Conservation (phyloP, 2,797 vertebrate species). For the Gymnodraco acuticeps region DNA sequence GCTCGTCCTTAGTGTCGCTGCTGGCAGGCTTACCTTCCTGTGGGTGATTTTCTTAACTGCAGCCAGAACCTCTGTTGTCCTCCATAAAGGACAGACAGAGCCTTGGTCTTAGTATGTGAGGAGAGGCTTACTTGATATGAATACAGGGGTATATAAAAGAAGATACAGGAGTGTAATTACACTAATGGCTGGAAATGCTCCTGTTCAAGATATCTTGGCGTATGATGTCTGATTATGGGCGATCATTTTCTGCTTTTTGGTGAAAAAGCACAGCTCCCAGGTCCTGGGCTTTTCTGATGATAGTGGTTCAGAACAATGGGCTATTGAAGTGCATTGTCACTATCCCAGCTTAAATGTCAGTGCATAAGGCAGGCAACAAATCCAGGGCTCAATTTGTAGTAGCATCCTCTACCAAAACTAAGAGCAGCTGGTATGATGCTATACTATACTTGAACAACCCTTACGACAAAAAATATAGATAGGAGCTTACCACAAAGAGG, state of each 20-base stretch:
- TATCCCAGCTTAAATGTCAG: constrained; percentile 75
- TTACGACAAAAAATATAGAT: constrained; percentile 4
- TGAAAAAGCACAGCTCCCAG: constrained; percentile 77
- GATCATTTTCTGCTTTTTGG: constrained; percentile 82
- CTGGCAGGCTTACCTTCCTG: constrained; percentile 51
- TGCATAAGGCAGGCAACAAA: constrained; percentile 61
- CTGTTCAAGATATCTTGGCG: constrained; percentile 83
- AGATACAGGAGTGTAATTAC: constrained; percentile 81
- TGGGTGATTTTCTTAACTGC: constrained; percentile 72
- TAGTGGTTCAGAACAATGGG: constrained; percentile 84
- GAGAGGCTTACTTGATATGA: constrained; percentile 77
- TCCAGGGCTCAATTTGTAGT: constrained; percentile 59
- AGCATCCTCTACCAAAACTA: constrained; percentile 48
- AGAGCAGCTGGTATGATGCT: constrained; percentile 33
- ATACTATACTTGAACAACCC: constrained; percentile 20
- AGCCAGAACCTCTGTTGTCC: constrained; percentile 68
- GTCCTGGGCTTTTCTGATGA: constrained; percentile 77
- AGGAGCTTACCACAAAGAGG: not conserved
- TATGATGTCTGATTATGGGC: constrained; percentile 83
- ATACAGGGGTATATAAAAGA: constrained; percentile 77
- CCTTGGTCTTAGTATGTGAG: constrained; percentile 56
- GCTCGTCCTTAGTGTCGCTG: constrained; percentile 59
- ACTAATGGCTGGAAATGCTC: constrained; percentile 83
- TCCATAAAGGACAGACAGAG: constrained; percentile 56
- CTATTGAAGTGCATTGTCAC: constrained; percentile 83